Evolutionary conservation across 2,797 vertebrate species (phyloP).

Genomic region (Peromyscus attwateri): DNA sequence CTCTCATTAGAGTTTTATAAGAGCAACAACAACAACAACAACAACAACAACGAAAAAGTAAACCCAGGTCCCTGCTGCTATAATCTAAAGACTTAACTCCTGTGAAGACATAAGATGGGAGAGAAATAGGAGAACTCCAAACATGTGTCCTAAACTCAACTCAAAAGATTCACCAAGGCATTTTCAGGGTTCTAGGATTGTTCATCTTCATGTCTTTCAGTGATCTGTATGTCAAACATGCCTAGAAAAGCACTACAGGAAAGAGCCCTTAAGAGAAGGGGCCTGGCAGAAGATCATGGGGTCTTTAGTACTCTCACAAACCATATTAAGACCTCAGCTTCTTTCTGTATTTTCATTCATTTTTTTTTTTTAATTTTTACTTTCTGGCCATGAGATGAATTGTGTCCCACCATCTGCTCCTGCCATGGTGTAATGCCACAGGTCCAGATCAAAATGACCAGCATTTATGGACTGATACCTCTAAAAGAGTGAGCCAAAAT

Average conservation of each 20-base stretch:
- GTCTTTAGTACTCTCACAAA: background rate
- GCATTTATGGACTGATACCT: background rate
- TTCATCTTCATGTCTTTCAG: background rate
- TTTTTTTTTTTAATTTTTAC: background rate
- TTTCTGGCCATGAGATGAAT: background rate
- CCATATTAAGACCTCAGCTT: background rate
- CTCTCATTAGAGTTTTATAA: background rate
- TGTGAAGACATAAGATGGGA: too few species aligned
- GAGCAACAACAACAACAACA: background rate
- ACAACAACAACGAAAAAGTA: background rate
- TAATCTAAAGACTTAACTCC: background rate
- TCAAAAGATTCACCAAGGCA: background rate
- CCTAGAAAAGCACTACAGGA: too few species aligned
- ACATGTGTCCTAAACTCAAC: too few species aligned
- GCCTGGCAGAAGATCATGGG: background rate
- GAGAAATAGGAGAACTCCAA: background rate
- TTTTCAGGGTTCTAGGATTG: background rate
- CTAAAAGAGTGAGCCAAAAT: background rate
- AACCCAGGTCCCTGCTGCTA: rapidly evolving
- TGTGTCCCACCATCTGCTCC: too few species aligned
- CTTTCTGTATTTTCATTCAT: background rate
- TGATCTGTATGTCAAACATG: background rate
- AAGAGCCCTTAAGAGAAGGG: background rate
- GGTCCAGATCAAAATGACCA: background rate
- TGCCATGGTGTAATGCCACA: background rate